Base-by-base conservation (phyloP, 2,113 vertebrate genomes). In the Hymenochirus boettgeri region DNA sequence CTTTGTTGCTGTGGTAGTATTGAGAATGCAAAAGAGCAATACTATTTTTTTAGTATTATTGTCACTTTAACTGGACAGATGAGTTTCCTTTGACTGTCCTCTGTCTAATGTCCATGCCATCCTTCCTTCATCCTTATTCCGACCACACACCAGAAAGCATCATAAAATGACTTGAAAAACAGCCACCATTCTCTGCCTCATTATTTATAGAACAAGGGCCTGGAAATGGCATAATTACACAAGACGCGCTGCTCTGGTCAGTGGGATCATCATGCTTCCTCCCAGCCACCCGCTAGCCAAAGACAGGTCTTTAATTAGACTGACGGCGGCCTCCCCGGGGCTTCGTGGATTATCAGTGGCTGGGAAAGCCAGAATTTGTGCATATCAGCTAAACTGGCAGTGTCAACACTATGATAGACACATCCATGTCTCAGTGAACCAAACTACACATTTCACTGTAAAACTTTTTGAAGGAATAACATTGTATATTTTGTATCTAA, bases 191-290 rank as follows among this genome's bases (percentile, higher is more conserved):
- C 63, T 66, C 27, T 27, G 47, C 24, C 23, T 52, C n/a, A 47
- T 53, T 69, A 69, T 69, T 69, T 69, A 60, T 60, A 69, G 57
- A 23, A 60, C 64, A 69, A 52, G 57, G 56, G 65, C 33, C 56
- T 69, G 65, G 65, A 69, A 69, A 69, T 69, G 65, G 56, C 54
- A 60, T 60, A 60, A 69, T 69, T 69, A 69, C 65, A 69, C 29
- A 19, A 60, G 33, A 53, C 47, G 23, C 27, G 45, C 37, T 31
- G 13, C 47, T 69, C 56, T 69, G 65, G 65, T 69, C 65, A 69
- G 65, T 60, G 65, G 64, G 65, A 60, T 60, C 56, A 69, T 69
- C 56, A 69, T 57, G 47, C 57, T 69, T 69, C 65, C 65, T 60
- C 57, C 57, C 57, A 69, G 47, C 47, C 57, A 60, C 65, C 65